Percentiles rank a stretch among this genome's conserved stretches.
Evolutionary conservation across 2,888 invertebrate genomes (phyloP).

Genomic region (Clivina fossor): DNA sequence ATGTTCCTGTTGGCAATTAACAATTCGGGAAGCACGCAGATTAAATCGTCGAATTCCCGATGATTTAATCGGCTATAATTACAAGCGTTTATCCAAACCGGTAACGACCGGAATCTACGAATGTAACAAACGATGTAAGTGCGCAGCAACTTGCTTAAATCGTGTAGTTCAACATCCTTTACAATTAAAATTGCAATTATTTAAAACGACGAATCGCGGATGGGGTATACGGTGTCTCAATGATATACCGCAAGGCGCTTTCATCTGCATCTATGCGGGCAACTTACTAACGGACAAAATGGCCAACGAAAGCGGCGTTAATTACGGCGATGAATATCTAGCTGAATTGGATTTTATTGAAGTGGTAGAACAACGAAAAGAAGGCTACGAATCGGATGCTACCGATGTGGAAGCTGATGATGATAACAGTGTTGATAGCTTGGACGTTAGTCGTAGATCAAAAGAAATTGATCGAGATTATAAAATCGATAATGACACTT

Average conservation of each 20-base stretch:
- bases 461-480: no score
- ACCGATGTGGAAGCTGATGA: conserved; percentile 45
- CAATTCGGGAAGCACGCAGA: conserved; percentile 54
- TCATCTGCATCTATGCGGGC: conserved; percentile 96
- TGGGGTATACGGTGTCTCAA: conserved; percentile 96
- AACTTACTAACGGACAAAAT: conserved; percentile 87
- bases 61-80: conserved; percentile 73
- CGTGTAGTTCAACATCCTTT: conserved; percentile 94
- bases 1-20: conserved; percentile 89
- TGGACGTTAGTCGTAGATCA: no score
- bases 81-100: conserved; percentile 80
- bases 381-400: conserved; percentile 73
- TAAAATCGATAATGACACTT: no score
- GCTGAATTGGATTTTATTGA: conserved; percentile 98
- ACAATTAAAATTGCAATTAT: conserved; percentile 86
- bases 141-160: conserved; percentile 84
- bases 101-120: conserved; percentile 93
- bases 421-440: no score
- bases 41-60: conserved; percentile 45
- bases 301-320: conserved; percentile 81
- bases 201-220: conserved; percentile 90
- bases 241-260: conserved; percentile 93
- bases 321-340: conserved; percentile 93
- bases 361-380: conserved; percentile 72
- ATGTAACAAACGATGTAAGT: conserved; percentile 89